Base-by-base conservation (phyloP, 2,888 invertebrate genomes). In the Bugulina stolonifera region DNA sequence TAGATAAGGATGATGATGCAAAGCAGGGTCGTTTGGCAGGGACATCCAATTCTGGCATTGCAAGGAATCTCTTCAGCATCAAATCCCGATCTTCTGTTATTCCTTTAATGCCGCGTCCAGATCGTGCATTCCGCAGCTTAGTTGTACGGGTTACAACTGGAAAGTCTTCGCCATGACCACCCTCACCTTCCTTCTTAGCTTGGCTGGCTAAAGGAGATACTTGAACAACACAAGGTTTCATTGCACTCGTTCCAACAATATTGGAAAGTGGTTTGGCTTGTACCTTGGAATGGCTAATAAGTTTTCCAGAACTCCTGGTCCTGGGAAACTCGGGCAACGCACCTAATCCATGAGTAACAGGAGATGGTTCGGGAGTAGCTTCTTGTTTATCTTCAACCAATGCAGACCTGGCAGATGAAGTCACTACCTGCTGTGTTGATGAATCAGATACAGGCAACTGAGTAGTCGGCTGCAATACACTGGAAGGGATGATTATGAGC, bases 41-140 rank as follows among this genome's bases (percentile, higher is more conserved):
- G 22, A 64, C 5, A 64, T 22, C 27, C n/a, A 64, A 64, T n/a
- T 64, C 64, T 2, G 64, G 64, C 64, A 64, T 32, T 14, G 64
- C 64, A 64, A 64, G 64, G 32, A 64, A 64, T 2, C 64, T 27
- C 32, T 64, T 64, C 32, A 64, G 32, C 27, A 64, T 64, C 14
- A 64, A 27, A 32, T 27, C 64, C 27, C 32, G 27, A 3, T 64
- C 64, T 64, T 64, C 64, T 14, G 27, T 32, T 27, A 64, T 64
- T 34, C 32, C 64, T 27, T 64, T 64, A 32, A 64, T 64, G 32
- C 27, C 32, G 2, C 32, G 64, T 10, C 25, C n/a, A 14, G 64
- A 22, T 14, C 64, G 64, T 10, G 32, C 27, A 34, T 27, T 64
- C 5, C 64, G 22, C 32, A 64, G 32, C n/a, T 32, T 64, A 5